A percentile compares a stretch with the other conserved stretches of the same genome.
These are phyloP conservation scores for Heterotilapia buettikoferi DNA, from an alignment of 2,113 vertebrate species.

Conservation along the genomic window DNA sequence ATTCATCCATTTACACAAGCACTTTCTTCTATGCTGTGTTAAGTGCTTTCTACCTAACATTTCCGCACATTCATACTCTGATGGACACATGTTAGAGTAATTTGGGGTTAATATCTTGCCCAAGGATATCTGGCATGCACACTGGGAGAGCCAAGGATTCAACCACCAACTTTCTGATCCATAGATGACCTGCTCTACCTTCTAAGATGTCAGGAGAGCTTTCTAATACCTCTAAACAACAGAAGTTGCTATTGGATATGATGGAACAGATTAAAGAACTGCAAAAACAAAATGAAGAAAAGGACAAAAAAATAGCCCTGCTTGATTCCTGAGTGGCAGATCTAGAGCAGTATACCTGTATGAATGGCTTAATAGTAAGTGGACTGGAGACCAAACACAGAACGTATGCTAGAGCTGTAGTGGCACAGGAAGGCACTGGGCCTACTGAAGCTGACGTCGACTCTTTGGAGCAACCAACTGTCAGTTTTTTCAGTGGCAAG, in stretches of 20 bases:
- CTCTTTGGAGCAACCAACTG: neutral
- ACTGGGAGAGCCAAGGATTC: neutral
- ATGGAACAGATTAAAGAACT: neutral
- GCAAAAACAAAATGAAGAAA: neutral
- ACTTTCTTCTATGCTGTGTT: neutral
- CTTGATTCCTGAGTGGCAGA: neutral
- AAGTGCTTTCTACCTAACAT: neutral
- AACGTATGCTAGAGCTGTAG: neutral
- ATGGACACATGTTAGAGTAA: neutral
- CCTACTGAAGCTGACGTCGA: neutral
- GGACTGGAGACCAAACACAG: neutral
- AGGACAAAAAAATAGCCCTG: accelerated
- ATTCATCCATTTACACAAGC: neutral
- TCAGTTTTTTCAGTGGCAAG: neutral
- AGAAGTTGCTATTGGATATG: neutral
- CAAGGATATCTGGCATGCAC: neutral
- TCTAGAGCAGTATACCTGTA: neutral
- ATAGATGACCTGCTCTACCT: neutral
- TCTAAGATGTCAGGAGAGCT: neutral
- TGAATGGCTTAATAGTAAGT: neutral
- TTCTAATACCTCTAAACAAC: neutral
- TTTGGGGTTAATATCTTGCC: neutral
- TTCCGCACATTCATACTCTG: neutral
- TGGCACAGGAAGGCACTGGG: neutral
- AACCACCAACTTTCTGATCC: neutral